Base-by-base conservation (phyloP, 2,797 vertebrate genomes). In the Kryptolebias ocellatus region DNA sequence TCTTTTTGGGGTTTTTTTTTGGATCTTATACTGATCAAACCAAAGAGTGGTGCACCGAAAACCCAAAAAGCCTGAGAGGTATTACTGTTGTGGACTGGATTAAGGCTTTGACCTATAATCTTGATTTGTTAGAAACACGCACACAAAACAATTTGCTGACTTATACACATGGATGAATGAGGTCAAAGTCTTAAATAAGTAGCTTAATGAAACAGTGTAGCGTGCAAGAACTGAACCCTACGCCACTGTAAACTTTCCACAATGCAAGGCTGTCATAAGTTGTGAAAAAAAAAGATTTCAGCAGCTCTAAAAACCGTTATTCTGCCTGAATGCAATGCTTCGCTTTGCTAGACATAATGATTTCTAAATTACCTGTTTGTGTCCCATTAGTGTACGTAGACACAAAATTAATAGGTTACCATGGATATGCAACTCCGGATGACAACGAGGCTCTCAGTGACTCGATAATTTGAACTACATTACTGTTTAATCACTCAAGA, bases 71-170 rank as follows among this genome's bases (percentile, higher is more conserved):
- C 63, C 53, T 62, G 49, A 57, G 37, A 60, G 45, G 67, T 31
- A 61, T 57, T 72, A 79, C 24, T 60, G 18, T 46, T 67, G 53
- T n/a, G 31, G 49, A 67, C 18, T 49, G 69, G 78, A 79, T 80
- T 83, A 83, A n/a, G 42, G 20, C 27, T 61, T 28, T 64, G 39
- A 51, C 56, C 62, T 44, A 69, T 58, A 47, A 59, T 67, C 60
- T 72, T 65, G 69, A 60, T 44, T 63, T 54, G 72, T 75, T 70
- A 59, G 20, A 54, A 68, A 60, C 18, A 56, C 37, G 68, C 27
- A 34, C 64, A 70, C 39, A 24, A 34, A 20, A 29, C 27, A 14
- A 55, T 34, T 24, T 49, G 8, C 27, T 34, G 16, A 39, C 34
- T n/a, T 31, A 28, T 20, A 49, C 52, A 55, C 50, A 53, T 42